Evolutionary conservation across 2,113 vertebrate genomes (phyloP).

Genomic region (Mastomys natalensis): DNA sequence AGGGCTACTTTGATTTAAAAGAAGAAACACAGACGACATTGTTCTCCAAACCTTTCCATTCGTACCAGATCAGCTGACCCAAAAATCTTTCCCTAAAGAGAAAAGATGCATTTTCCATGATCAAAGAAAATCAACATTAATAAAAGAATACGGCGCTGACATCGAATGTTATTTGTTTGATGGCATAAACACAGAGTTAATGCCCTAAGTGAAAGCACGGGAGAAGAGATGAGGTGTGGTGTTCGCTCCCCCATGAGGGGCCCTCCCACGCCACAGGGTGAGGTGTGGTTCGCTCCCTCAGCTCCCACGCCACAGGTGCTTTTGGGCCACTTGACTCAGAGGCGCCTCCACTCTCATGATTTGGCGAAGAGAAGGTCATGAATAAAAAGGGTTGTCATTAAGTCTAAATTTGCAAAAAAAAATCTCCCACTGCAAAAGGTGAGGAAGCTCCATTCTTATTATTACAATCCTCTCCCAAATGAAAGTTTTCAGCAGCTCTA

Average conservation of each 20-base stretch:
- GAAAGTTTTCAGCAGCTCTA: slow-evolving; percentile 41
- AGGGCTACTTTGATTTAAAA: slow-evolving; percentile 75
- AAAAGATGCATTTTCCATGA: slow-evolving; percentile 66
- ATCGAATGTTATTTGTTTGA: slow-evolving; percentile 67
- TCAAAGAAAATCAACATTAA: slow-evolving; percentile 77
- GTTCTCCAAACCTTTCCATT: slow-evolving; percentile 53
- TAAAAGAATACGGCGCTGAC: slow-evolving; percentile 68
- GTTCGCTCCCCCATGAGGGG: slow-evolving; percentile 33
- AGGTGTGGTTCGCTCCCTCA: neutral
- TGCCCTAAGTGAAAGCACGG: slow-evolving; percentile 47
- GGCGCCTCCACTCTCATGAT: neutral
- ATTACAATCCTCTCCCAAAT: neutral
- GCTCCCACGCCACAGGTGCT: slow-evolving; percentile 26
- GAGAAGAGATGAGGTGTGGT: slow-evolving; percentile 13
- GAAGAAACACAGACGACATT: slow-evolving; percentile 64
- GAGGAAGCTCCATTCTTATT: neutral
- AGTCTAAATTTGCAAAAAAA: slow-evolving; percentile 57
- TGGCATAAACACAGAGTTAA: slow-evolving; percentile 55
- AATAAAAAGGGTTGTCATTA: slow-evolving; percentile 13
- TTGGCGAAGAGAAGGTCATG: neutral
- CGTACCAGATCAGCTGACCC: slow-evolving; percentile 55
- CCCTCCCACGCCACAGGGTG: slow-evolving; percentile 5
- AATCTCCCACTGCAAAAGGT: slow-evolving; percentile 20
- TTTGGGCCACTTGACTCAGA: slow-evolving; percentile 29
- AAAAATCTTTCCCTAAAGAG: slow-evolving; percentile 76